Base-by-base conservation (phyloP, 2,113 vertebrate genomes). In the Plecotus auritus region DNA sequence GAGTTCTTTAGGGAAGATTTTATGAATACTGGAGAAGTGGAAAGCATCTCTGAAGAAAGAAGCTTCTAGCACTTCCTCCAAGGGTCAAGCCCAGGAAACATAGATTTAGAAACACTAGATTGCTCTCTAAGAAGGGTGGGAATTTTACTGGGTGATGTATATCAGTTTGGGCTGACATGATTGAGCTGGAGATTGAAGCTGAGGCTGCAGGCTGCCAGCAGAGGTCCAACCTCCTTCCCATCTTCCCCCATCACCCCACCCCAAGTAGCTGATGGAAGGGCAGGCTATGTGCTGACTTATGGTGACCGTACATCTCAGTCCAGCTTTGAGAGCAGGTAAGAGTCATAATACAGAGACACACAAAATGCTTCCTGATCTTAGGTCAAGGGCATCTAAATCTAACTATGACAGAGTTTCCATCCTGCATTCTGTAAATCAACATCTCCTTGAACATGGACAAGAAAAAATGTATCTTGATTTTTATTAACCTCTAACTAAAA, bases 401-500 rank as follows among this genome's bases (percentile, higher is more conserved):
- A 18, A 47, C 72, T 17, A 81, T 23, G 51, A 20, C 37, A 73
- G 51, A 72, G 42, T 70, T 80, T 22, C n/a, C 45, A 37, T 86
- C 32, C 69, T 56, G 47, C 1, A 1, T 30, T 64, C 54, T n/a
- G 0, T 18, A 90, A 23, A 37, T 47, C 73, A 49, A 49, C 4
- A 8, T 49, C 45, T 92, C 47, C 45, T 66, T 70, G 64, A 78
- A 95, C 35, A 51, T 51, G 45, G 42, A 76, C 17, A 18, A 66
- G 28, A 66, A 80, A 59, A 67, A 9, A 1, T 22, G 20, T 47
- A 56, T 32, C 37, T 93, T 17, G 26, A 51, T 90, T 90, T 92
- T 69, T 37, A 42, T 67, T 83, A 61, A 69, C 85, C 37, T 73
- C 37, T 93, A 64, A 81, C 30, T 28, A 17, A 95, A 87, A 83